Percentiles rank a stretch among this genome's conserved stretches.
Conservation (phyloP, 1,140 invertebrate species). For the Gryon sp. region DNA sequence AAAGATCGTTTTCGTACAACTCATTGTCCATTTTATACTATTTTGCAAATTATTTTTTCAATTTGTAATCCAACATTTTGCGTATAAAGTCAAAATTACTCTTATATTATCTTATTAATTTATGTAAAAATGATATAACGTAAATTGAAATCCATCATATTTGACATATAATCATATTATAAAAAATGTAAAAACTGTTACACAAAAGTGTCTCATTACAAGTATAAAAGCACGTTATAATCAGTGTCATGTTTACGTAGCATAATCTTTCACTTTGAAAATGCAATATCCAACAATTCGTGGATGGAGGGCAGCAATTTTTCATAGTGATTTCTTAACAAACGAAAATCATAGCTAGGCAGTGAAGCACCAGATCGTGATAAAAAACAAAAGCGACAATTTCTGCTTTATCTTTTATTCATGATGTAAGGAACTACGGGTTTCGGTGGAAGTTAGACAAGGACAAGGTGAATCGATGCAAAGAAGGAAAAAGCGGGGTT, state of each 20-base stretch:
- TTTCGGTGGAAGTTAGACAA: conserved; percentile 13
- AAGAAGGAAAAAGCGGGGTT: conserved; percentile 41
- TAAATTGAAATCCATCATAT: no score
- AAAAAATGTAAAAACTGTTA: no score
- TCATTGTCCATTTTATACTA: no score
- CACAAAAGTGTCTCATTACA: conserved; percentile 16
- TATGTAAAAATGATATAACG: no score
- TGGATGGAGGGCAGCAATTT: conserved; percentile 48
- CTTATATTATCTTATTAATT: no score
- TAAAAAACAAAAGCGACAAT: conserved; percentile 63
- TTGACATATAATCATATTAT: no score
- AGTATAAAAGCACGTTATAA: conserved; percentile 30
- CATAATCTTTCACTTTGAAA: conserved; percentile 51
- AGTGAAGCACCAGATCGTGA: conserved; percentile 37
- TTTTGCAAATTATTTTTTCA: no score
- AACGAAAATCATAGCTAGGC: conserved; percentile 51
- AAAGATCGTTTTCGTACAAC: no score
- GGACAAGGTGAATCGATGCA: conserved; percentile 40
- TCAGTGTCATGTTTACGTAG: conserved; percentile 36
- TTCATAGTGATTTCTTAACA: conserved; percentile 54
- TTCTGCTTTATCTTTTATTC: conserved; percentile 64
- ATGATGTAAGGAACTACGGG: conserved; percentile 50
- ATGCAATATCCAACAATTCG: conserved; percentile 45
- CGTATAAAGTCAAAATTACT: no score
- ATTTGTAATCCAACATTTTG: no score